Evolutionary conservation across 2,797 vertebrate genomes (phyloP).

Genomic region (Microcaecilia unicolor): DNA sequence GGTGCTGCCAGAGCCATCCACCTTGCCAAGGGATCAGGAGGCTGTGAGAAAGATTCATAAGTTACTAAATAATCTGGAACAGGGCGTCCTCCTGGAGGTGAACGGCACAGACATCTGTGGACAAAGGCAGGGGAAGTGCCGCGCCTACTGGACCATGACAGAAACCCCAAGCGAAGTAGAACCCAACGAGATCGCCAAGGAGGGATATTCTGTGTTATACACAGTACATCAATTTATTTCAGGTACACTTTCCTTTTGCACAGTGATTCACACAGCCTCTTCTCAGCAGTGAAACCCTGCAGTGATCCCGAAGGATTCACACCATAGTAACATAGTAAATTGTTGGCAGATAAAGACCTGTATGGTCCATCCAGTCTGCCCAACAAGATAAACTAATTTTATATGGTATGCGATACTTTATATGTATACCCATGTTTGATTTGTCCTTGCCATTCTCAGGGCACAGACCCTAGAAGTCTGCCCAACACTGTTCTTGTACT

Average conservation of each 20-base stretch:
- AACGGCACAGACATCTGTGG: constrained; percentile 34
- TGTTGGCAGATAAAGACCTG: too few relatives aligned
- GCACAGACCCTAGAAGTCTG: too few relatives aligned
- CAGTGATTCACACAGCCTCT: too few relatives aligned
- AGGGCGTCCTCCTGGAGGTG: constrained; percentile 54
- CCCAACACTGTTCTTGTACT: too few relatives aligned
- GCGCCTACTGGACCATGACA: constrained; percentile 62
- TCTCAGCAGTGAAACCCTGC: too few relatives aligned
- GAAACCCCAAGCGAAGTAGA: constrained; percentile 43
- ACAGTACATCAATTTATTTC: constrained; percentile 47
- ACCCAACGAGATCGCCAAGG: constrained; percentile 55
- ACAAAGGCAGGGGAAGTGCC: constrained; percentile 53
- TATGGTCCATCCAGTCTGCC: too few relatives aligned
- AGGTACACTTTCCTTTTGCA: constrained; percentile 53
- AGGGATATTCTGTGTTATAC: constrained; percentile 41
- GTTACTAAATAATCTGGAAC: constrained; percentile 57
- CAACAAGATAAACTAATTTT: too few relatives aligned
- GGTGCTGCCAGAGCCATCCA: constrained; percentile 47
- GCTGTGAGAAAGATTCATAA: constrained; percentile 45
- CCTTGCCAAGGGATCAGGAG: constrained; percentile 36
- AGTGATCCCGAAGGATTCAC: neutral
- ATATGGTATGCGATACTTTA: too few relatives aligned
- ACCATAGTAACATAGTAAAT: too few relatives aligned
- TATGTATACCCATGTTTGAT: too few relatives aligned
- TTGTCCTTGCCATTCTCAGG: too few relatives aligned